phyloP scores from a whole-genome alignment of 2,113 vertebrate species.

The Typhlomys cinereus region DNA sequence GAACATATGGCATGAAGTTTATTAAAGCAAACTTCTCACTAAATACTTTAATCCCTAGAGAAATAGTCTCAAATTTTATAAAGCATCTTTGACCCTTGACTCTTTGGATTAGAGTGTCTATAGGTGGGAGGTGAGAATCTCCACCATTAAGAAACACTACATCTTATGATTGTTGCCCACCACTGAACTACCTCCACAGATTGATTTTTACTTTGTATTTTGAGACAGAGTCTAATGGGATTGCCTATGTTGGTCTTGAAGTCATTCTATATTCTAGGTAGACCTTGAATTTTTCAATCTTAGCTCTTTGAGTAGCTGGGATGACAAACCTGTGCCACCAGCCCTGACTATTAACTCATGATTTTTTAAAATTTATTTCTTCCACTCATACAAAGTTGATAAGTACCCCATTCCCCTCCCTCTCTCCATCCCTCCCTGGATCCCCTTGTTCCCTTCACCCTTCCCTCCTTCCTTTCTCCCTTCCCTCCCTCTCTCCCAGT shows the following conservation, averaged over 20 bases:
- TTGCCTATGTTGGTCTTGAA: neutral
- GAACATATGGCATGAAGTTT: constrained; percentile 27
- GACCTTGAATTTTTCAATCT: neutral
- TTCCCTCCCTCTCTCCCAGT: too few relatives aligned
- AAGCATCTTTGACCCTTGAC: neutral
- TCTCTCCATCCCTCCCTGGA: too few relatives aligned
- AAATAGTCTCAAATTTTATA: constrained; percentile 39
- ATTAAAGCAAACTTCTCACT: constrained; percentile 32
- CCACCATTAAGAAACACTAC: neutral
- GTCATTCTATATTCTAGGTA: neutral
- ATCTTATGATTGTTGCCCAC: neutral
- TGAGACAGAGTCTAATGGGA: neutral
- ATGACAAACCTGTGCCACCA: neutral
- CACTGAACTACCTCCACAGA: too few relatives aligned
- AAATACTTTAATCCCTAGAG: constrained; percentile 33
- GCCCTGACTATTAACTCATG: neutral
- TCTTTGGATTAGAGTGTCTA: neutral
- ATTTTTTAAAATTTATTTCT: too few relatives aligned
- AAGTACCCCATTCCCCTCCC: too few relatives aligned
- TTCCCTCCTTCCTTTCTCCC: too few relatives aligned
- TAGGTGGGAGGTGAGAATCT: constrained; percentile 7
- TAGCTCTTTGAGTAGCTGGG: neutral
- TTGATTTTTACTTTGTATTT: neutral
- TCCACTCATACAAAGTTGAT: too few relatives aligned
- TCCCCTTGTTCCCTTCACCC: too few relatives aligned